Evolutionary conservation across 2,797 vertebrate genomes (phyloP).

Genomic region (Percopsis omiscomaycus): DNA sequence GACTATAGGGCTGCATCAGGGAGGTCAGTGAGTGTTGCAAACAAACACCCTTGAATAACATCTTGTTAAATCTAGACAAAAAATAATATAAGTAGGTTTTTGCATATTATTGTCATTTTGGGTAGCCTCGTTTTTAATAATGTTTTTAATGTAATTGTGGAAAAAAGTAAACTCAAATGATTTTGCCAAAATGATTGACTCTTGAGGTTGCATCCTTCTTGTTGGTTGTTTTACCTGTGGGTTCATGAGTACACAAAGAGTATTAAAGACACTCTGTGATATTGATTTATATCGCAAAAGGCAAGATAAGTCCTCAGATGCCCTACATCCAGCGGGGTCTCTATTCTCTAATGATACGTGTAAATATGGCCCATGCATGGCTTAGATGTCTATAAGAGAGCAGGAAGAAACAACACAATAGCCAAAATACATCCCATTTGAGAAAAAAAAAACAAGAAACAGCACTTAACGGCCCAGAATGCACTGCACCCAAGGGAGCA

Average conservation of each 20-base stretch:
- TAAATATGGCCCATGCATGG: constrained; percentile 69
- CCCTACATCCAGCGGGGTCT: constrained; percentile 53
- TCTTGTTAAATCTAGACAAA: constrained; percentile 8
- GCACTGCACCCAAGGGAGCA: constrained; percentile 81
- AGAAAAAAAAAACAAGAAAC: constrained; percentile 87
- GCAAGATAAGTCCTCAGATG: constrained; percentile 72
- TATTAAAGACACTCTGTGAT: constrained; percentile 64
- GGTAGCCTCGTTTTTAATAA: too few species aligned
- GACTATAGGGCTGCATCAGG: constrained; percentile 26
- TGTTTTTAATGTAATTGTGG: neutral
- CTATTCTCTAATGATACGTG: constrained; percentile 75
- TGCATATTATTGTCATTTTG: neutral
- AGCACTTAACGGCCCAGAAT: constrained; percentile 88
- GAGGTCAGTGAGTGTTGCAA: constrained; percentile 56
- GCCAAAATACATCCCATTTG: constrained; percentile 83
- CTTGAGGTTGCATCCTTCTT: constrained; percentile 8
- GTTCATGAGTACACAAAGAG: constrained; percentile 42
- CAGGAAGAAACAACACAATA: constrained; percentile 79
- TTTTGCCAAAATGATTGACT: constrained; percentile 14
- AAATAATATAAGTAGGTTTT: constrained; percentile 6
- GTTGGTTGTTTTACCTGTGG: constrained; percentile 43
- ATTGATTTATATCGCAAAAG: constrained; percentile 72
- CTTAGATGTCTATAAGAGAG: constrained; percentile 70
- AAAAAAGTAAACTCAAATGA: neutral
- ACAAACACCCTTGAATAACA: constrained; percentile 11